These are phyloP conservation scores for Euborellia annulipes DNA, from an alignment of 1,140 invertebrate genomes.

Conservation along the genomic window DNA sequence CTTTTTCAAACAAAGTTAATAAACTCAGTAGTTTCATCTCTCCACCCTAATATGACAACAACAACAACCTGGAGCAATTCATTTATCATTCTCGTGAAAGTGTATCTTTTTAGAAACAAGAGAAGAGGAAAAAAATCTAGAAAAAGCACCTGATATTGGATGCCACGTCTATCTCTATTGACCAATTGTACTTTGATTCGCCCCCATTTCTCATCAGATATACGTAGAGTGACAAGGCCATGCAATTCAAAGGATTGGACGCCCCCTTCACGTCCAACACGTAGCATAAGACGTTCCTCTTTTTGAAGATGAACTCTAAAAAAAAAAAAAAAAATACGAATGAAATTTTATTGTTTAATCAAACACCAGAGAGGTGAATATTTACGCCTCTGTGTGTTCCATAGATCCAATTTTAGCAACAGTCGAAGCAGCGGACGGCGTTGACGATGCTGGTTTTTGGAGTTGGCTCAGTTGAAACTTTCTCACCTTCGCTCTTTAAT, in stretches of 20 bases:
- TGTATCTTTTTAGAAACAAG: too few relatives aligned
- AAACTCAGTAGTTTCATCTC: too few relatives aligned
- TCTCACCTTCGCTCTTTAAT: constrained; percentile 90
- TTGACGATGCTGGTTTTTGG: constrained; percentile 23
- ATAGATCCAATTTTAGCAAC: too few relatives aligned
- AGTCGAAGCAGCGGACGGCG: too few relatives aligned
- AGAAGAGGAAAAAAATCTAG: too few relatives aligned
- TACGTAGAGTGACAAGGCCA: constrained; percentile 75
- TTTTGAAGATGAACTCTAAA: constrained; percentile 63
- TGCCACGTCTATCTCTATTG: constrained; percentile 59
- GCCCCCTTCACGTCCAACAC: constrained; percentile 85
- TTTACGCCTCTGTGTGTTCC: too few relatives aligned
- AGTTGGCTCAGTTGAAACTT: constrained; percentile 34
- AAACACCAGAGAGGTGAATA: too few relatives aligned
- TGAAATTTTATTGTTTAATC: too few relatives aligned
- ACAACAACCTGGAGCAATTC: too few relatives aligned
- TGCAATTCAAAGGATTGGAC: constrained; percentile 82
- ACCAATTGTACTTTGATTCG: constrained; percentile 68
- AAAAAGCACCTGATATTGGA: constrained; percentile 59
- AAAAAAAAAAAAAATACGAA: too few relatives aligned
- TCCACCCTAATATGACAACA: background rate
- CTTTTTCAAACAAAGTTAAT: too few relatives aligned
- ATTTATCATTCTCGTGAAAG: too few relatives aligned
- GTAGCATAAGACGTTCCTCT: constrained; percentile 78
- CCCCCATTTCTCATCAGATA: constrained; percentile 76